phyloP scores from a whole-genome alignment of 2,888 invertebrate genomes.

The Caenorhabditis zanzibari region DNA sequence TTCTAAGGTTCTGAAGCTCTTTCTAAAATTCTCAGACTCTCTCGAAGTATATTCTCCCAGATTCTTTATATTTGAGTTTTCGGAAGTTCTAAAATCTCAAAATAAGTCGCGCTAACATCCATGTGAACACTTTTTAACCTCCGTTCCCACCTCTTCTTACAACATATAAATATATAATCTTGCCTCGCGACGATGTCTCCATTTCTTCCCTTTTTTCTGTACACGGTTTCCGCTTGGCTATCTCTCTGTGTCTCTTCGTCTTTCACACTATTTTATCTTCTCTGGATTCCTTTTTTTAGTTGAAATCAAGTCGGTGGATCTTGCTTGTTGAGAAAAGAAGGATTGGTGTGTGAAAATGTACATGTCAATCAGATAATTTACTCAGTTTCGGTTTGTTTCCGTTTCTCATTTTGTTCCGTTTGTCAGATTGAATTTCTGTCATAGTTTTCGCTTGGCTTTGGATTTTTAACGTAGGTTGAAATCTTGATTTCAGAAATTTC shows the following conservation, averaged over 20 bases:
- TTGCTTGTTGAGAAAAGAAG: background rate
- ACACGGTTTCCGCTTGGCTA: constrained; percentile 34
- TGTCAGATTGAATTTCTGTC: constrained; percentile 13
- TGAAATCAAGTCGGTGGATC: constrained; percentile 40
- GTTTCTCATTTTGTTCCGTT: constrained; percentile 24
- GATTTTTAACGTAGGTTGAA: no score
- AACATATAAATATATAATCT: constrained; percentile 32
- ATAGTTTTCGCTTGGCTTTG: background rate
- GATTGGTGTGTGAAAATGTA: constrained; percentile 23
- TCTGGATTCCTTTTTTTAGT: constrained; percentile 22
- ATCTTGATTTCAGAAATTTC: no score
- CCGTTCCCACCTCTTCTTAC: background rate
- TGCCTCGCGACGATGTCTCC: constrained; percentile 15
- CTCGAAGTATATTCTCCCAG: background rate
- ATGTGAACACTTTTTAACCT: background rate
- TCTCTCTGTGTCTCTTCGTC: constrained; percentile 20
- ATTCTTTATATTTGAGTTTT: background rate
- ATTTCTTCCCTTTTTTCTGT: constrained; percentile 28
- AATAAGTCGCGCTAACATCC: background rate
- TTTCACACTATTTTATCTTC: background rate
- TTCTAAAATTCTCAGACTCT: background rate
- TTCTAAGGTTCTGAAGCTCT: background rate
- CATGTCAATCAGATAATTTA: constrained; percentile 56
- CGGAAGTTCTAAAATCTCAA: no score
- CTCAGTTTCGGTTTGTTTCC: constrained; percentile 17